phyloP scores from a whole-genome alignment of 2,113 vertebrate species.

The Dicerorhinus sumatrensis region DNA sequence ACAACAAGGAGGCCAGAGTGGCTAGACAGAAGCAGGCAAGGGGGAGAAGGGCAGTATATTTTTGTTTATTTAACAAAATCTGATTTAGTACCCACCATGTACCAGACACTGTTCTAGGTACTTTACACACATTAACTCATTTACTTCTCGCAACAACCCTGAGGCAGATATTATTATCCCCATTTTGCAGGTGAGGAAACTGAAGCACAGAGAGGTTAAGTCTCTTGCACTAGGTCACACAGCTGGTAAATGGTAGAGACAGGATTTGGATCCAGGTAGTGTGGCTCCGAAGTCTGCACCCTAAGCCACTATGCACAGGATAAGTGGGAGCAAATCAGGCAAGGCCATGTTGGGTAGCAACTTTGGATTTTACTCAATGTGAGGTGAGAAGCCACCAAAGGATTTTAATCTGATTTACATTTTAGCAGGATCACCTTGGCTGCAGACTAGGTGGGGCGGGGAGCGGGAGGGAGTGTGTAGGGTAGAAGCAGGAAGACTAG shows the following conservation, averaged over 20 bases:
- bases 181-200: background rate
- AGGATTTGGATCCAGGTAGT: slow-evolving; percentile 1
- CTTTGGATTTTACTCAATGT: slow-evolving; percentile 1
- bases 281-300: background rate
- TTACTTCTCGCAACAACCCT: background rate
- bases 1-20: background rate
- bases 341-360: background rate
- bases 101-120: slow-evolving; percentile 12
- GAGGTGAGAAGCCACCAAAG: background rate
- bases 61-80: slow-evolving; percentile 56
- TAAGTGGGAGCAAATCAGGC: background rate
- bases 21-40: background rate
- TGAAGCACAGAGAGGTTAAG: slow-evolving; percentile 14
- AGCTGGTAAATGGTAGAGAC: background rate
- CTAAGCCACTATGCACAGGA: background rate
- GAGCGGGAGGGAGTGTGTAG: background rate
- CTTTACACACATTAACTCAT: slow-evolving; percentile 5
- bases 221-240: background rate
- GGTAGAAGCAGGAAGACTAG: background rate
- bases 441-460: background rate
- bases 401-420: slow-evolving; percentile 15
- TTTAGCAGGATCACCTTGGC: slow-evolving; percentile 19
- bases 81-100: background rate
- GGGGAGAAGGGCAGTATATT: background rate
- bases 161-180: background rate